phyloP scores from a whole-genome alignment of 2,888 invertebrate species.

The Aelia acuminata region DNA sequence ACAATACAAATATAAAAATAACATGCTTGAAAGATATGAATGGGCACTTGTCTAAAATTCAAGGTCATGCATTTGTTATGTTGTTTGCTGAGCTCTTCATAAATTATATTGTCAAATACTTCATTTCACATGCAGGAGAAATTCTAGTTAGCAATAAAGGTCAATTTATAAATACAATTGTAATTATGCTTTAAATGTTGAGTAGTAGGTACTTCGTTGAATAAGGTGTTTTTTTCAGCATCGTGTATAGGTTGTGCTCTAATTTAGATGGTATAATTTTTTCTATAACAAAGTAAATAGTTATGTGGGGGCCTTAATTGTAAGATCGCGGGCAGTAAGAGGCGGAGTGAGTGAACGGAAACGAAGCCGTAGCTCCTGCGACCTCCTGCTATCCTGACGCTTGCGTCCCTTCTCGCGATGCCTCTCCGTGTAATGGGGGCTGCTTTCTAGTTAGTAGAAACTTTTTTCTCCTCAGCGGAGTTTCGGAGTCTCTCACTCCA shows the following conservation, averaged over 20 bases:
- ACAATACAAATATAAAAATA: too few relatives aligned
- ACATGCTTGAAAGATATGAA: constrained; percentile 9
- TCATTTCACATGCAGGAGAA: neutral
- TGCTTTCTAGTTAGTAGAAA: constrained; percentile 10
- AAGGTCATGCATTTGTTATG: neutral
- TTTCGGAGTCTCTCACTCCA: neutral
- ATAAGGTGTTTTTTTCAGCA: too few relatives aligned
- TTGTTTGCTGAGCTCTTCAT: neutral
- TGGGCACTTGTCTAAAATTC: neutral
- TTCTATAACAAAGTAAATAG: neutral
- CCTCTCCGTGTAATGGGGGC: constrained; percentile 39
- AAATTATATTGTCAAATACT: neutral
- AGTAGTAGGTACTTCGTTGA: too few relatives aligned
- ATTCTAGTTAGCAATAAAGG: too few relatives aligned
- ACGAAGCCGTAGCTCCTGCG: constrained; percentile 46
- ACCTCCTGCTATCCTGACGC: constrained; percentile 21
- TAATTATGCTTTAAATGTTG: too few relatives aligned
- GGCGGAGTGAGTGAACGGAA: neutral
- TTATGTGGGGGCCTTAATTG: too few relatives aligned
- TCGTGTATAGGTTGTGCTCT: neutral
- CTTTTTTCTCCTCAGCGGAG: neutral
- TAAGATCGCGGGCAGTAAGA: neutral
- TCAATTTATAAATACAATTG: too few relatives aligned
- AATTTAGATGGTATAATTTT: neutral
- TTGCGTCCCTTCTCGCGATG: constrained; percentile 49